Percentiles rank a stretch among this genome's conserved stretches.
These are phyloP conservation scores for Tryphoninae sp. DNA, from an alignment of 2,888 invertebrate species.

Conservation along the genomic window DNA sequence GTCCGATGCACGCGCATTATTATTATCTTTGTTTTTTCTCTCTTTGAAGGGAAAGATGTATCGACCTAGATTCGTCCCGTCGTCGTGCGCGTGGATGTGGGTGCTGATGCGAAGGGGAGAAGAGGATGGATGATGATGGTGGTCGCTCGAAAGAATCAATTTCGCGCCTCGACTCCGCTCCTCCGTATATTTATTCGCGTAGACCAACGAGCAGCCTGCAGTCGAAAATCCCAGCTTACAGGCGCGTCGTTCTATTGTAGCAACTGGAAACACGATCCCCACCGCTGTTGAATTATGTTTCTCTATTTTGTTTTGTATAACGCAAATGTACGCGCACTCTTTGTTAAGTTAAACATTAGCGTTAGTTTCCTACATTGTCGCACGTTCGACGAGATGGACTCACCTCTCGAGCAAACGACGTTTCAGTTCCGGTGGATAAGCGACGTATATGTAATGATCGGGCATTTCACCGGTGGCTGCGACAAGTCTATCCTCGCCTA, in stretches of 20 bases:
- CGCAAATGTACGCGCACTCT: constrained; percentile 21
- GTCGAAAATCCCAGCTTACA: constrained; percentile 81
- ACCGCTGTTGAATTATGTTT: constrained; percentile 43
- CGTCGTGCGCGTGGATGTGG: constrained; percentile 46
- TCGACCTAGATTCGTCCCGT: constrained; percentile 26
- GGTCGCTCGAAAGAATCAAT: constrained; percentile 34
- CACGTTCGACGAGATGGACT: constrained; percentile 60
- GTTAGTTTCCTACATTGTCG: background rate
- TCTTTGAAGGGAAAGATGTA: background rate
- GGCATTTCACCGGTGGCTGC: constrained; percentile 74
- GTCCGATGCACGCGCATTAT: too few species aligned
- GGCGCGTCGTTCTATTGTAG: constrained; percentile 92
- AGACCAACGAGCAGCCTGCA: constrained; percentile 3
- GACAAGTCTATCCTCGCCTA: constrained; percentile 70
- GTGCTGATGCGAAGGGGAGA: background rate
- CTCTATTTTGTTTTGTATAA: constrained; percentile 61
- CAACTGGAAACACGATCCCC: constrained; percentile 83
- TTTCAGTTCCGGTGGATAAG: constrained; percentile 93
- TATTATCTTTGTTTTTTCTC: background rate
- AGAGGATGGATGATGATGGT: background rate
- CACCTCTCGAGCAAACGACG: constrained; percentile 92
- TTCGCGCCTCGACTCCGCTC: constrained; percentile 44
- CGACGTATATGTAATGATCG: constrained; percentile 92
- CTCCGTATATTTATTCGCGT: constrained; percentile 14
- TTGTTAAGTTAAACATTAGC: background rate